These are phyloP conservation scores for Ormia ochracea DNA, from an alignment of 2,888 invertebrate species.

Conservation along the genomic window DNA sequence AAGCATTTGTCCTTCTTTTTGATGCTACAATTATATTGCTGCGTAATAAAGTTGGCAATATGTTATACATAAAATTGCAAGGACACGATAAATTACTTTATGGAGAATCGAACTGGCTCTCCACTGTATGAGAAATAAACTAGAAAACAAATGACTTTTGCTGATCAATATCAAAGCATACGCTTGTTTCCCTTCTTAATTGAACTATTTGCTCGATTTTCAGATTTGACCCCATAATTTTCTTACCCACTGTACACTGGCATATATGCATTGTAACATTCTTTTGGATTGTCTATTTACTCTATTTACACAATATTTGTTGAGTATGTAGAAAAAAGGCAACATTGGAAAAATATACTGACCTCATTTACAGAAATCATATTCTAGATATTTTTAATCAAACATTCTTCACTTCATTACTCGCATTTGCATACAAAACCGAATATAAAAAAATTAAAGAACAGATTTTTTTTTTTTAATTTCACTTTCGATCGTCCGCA, in stretches of 20 bases:
- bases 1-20: no score
- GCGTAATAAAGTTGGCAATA: no score
- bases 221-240: no score
- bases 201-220: not conserved
- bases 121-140: no score
- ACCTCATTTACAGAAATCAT: constrained; percentile 45
- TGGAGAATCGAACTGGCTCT: no score
- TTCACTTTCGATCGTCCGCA: not conserved
- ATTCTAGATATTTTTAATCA: constrained; percentile 37
- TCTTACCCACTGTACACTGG: constrained; percentile 11
- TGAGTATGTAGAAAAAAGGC: not conserved
- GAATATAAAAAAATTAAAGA: not conserved
- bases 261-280: constrained; percentile 16
- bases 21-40: no score
- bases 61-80: no score
- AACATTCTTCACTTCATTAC: constrained; percentile 37
- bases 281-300: constrained; percentile 44
- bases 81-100: no score
- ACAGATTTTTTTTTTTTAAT: not conserved
- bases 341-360: constrained; percentile 20
- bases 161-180: no score
- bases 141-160: no score
- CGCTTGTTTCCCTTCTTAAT: no score
- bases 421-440: constrained; percentile 5
- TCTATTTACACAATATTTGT: constrained; percentile 34